Base-by-base conservation (phyloP, 2,113 vertebrate genomes). In the Megaceryle maxima region DNA sequence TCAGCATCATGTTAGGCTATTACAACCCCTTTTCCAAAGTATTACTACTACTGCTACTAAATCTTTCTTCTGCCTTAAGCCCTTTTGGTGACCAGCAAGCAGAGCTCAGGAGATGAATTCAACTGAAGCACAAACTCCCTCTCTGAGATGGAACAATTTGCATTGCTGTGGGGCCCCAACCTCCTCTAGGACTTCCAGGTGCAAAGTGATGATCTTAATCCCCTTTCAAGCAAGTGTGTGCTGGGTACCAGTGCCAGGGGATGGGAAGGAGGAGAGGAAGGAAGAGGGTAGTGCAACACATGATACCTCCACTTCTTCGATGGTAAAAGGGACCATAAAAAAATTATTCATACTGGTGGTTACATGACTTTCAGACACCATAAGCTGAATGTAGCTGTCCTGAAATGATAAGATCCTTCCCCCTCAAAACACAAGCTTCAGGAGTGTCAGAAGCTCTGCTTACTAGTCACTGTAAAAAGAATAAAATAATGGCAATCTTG, bases 301-400 rank as follows among this genome's bases (percentile, higher is more conserved):
- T 29, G 73, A 25, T 82, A 48, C 18, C 18, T 76, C 44, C 53
- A 5, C 21, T 22, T 70, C 18, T 21, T 21, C 5, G 7, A 8
- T 6, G 25, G 35, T 13, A 44, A 0, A 0, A 91, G 26, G 13
- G 22, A 39, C 21, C 37, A 16, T 0, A 2, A 31, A 14, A 33
- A 55, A 85, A 90, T 53, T 53, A 29, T 84, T 72, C 69, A 31
- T 0, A 0, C 20, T 75, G 28, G 20, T 64, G 35, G 6, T 53
- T 82, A 18, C 2, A 0, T 8, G 74, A 79, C 48, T 85, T 87
- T 73, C 50, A 91, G 82, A 69, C 17, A 53, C 48, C 25, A 11
- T 2, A 44, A 82, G 39, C 18, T 84, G 68, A 10, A n/a, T 70
- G 39, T 63, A 63, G 59, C 76, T 64, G 39, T 78, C 69, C 64